A percentile compares a stretch with the other conserved stretches of the same genome.
Evolutionary conservation across 30 jellyfish, hydroid and myxozoan species (phyloP).

Genomic region (Nemopilema nomurai): DNA sequence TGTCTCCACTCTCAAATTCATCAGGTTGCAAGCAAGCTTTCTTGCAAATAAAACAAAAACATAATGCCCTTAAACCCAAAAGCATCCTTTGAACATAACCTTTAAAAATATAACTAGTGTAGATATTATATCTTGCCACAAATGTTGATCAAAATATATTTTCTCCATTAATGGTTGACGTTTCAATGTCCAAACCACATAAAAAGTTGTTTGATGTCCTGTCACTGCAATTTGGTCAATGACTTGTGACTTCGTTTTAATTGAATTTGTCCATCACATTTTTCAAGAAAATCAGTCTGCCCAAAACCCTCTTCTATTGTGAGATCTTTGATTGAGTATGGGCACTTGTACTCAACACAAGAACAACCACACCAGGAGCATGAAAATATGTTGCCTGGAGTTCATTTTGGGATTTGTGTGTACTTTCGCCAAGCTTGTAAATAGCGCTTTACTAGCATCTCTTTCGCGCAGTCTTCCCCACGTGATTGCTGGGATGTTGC

Average conservation of each 20-base stretch:
- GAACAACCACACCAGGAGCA: slow-evolving; percentile 30
- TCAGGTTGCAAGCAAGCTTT: neutral
- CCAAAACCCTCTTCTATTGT: slow-evolving; percentile 11
- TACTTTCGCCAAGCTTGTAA: slow-evolving; percentile 8
- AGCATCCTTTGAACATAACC: slow-evolving; percentile 10
- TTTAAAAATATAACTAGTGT: slow-evolving; percentile 3
- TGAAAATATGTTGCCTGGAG: slow-evolving; percentile 23
- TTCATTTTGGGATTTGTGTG: slow-evolving; percentile 16
- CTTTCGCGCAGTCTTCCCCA: slow-evolving; percentile 30
- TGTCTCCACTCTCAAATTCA: slow-evolving; percentile 18
- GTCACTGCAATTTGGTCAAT: slow-evolving; percentile 24
- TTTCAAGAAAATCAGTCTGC: slow-evolving; percentile 5
- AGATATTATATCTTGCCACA: slow-evolving; percentile 12
- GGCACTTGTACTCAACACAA: slow-evolving; percentile 38
- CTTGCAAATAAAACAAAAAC: neutral
- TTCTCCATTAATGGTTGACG: slow-evolving; percentile 8
- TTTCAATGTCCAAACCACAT: slow-evolving; percentile 41
- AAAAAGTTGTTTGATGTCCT: slow-evolving; percentile 2
- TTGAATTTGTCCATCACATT: slow-evolving; percentile 16
- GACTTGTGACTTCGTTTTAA: slow-evolving; percentile 1
- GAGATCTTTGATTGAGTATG: slow-evolving; percentile 17
- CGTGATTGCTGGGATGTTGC: slow-evolving; percentile 22
- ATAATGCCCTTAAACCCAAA: neutral
- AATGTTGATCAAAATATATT: neutral
- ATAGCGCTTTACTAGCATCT: slow-evolving; percentile 25